Base-by-base conservation (phyloP, 2,888 invertebrate species). In the Troides helena region DNA sequence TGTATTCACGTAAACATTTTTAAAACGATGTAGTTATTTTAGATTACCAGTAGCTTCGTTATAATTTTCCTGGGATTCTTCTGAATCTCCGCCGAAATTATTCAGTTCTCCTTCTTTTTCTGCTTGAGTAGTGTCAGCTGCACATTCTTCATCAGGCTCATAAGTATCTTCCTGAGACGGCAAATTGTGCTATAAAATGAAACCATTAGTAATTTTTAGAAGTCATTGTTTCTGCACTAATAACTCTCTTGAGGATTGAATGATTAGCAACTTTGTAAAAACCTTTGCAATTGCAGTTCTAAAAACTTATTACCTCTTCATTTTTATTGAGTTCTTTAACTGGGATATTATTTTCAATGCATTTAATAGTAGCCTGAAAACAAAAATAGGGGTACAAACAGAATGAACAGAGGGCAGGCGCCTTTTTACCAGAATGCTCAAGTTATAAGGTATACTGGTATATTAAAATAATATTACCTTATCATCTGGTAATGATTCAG, bases 401-500 rank as follows among this genome's bases (percentile, higher is more conserved):
- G n/a, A n/a, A 53, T n/a, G 1, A n/a, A n/a, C 18, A 53, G n/a
- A n/a, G n/a, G 1, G 18, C 18, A 53, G 53, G 14, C 43, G 8
- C 43, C 5, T 43, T 43, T 43, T 43, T 1, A 10, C 10, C 43
- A 43, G 43, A 12, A 7, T 43, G 43, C 10, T 46, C 4, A 14
- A 46, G 46, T 46, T 46, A 14, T 14, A 12, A 14, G 4, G 14
- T 46, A 14, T 2, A 2, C 2, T 46, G 46, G 14, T 23, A 12
- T 10, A 58, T 57, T 56, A 56, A 23, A 10, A 21, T 21, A 56
- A 58, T 14, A 3, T 67, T 75, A 82, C 84, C 77, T 81, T 81
- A 1, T 82, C 67, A 57, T 85, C 83, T 23, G 77, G 74, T 72
- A 77, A 83, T 12, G 81, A 81, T 69, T 81, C 81, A 17, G 73